Base-by-base conservation (phyloP, 2,113 vertebrate genomes). In the Acanthochromis polyacanthus region DNA sequence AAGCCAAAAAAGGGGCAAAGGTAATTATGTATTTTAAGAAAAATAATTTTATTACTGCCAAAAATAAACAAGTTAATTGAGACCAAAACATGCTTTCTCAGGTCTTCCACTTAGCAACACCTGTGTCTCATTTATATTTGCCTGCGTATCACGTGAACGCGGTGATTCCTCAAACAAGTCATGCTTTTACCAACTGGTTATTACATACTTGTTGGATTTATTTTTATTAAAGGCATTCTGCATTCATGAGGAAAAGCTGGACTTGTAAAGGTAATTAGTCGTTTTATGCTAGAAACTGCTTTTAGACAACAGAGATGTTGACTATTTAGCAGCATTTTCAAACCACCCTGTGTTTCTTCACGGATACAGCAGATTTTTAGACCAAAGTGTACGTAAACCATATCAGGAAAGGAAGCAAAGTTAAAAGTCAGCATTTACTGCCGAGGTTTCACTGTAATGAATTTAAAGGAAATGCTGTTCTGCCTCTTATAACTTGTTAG, bases 31-130 rank as follows among this genome's bases (percentile, higher is more conserved):
- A 43, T 12, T 43, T 3, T 43, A 15, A 15, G 15, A 0, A 14
- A 43, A 43, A 43, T 12, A 4, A 15, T 43, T 43, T 43, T 43
- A 4, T 15, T 15, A 43, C 12, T 43, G 12, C 40, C 40, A 1
- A 43, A 3, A 14, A 20, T 23, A 14, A 55, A 45, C 2, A 32
- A 8, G 40, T 43, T 15, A n/a, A 9, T 8, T 1, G 11, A 9
- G 17, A 12, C 32, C 10, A 12, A 56, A 67, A 40, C 20, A 20
- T 25, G 10, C 12, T 63, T n/a, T 12, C 2, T 8, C 25, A 45
- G 4, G 20, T 46, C 6, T 7, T 38, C 1, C 3, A 80, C 77
- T 80, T 25, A 60, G 23, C 22, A 57, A 16, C 75, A 71, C 67
- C 75, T 82, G 11, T 7, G 78, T 70, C 55, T 40, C 7, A 6